These are phyloP conservation scores for Riparia riparia DNA, from an alignment of 2,113 vertebrate genomes.

Conservation along the genomic window DNA sequence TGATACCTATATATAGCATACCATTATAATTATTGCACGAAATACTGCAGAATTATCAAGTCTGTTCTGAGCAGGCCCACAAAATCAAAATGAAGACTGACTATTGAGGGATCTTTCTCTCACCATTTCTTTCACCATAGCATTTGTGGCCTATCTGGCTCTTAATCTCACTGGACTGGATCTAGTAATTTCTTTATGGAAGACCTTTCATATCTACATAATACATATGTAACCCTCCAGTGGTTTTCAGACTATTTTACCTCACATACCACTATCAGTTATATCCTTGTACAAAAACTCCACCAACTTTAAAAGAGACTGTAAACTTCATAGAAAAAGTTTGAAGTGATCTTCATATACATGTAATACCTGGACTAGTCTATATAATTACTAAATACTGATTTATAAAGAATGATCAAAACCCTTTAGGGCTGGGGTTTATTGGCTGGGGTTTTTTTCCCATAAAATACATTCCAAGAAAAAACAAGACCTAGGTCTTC, in stretches of 20 bases:
- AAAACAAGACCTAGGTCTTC: not conserved
- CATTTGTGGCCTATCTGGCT: not conserved
- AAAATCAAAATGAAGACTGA: not conserved
- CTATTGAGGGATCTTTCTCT: not conserved
- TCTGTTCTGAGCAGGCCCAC: not conserved
- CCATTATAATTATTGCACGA: not conserved
- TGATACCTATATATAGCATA: not conserved
- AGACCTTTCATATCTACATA: not conserved
- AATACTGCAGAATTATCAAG: not conserved
- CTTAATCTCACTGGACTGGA: not conserved
- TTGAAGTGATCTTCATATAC: not conserved
- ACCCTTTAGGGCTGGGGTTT: accelerated
- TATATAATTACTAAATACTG: not conserved
- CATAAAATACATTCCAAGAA: not conserved
- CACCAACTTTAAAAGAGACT: not conserved
- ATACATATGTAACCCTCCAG: not conserved
- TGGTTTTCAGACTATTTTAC: not conserved
- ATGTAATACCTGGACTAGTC: not conserved
- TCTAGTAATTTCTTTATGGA: not conserved
- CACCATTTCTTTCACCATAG: not conserved
- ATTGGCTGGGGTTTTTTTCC: accelerated
- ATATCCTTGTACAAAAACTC: not conserved
- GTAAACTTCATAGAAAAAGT: not conserved
- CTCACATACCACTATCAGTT: not conserved
- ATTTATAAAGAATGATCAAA: not conserved